Conservation (phyloP, 2,888 invertebrate genomes). For the Chromoteleia sp. region DNA sequence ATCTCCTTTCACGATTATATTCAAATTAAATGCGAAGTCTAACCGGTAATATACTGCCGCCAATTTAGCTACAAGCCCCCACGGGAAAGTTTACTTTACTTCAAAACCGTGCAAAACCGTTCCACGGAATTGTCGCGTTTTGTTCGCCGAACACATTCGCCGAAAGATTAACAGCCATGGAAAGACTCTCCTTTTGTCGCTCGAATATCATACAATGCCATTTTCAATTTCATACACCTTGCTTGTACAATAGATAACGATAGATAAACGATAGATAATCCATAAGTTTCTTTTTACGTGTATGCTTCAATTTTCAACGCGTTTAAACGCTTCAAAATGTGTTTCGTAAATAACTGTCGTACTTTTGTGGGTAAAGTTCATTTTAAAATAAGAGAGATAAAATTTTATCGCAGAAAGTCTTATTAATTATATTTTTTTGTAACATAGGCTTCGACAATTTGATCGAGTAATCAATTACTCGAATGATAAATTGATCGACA, state of each 20-base stretch:
- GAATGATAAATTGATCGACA: too few species aligned
- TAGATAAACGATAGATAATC: not conserved
- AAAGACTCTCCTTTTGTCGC: constrained; percentile 49
- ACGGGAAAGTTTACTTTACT: constrained; percentile 80
- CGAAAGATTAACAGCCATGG: constrained; percentile 62
- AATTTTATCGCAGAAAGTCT: too few species aligned
- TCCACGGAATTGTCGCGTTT: constrained; percentile 69
- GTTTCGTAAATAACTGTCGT: too few species aligned
- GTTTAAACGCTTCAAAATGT: too few species aligned
- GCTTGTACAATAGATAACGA: not conserved
- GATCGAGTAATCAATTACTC: too few species aligned
- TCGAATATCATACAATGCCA: constrained; percentile 1
- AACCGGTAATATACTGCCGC: constrained; percentile 84
- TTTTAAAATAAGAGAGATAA: too few species aligned
- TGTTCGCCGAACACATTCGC: constrained; percentile 63
- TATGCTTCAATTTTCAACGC: constrained; percentile 1
- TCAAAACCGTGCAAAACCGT: constrained; percentile 70
- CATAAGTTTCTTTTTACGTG: not conserved
- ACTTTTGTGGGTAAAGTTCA: too few species aligned
- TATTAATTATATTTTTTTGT: too few species aligned
- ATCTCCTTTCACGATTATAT: constrained; percentile 84
- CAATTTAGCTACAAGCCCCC: constrained; percentile 84
- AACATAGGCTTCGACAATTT: too few species aligned
- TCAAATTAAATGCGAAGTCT: constrained; percentile 84
- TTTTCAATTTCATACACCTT: constrained; percentile 30